phyloP scores from a whole-genome alignment of 2,113 vertebrate genomes.

The Scolopax mira region DNA sequence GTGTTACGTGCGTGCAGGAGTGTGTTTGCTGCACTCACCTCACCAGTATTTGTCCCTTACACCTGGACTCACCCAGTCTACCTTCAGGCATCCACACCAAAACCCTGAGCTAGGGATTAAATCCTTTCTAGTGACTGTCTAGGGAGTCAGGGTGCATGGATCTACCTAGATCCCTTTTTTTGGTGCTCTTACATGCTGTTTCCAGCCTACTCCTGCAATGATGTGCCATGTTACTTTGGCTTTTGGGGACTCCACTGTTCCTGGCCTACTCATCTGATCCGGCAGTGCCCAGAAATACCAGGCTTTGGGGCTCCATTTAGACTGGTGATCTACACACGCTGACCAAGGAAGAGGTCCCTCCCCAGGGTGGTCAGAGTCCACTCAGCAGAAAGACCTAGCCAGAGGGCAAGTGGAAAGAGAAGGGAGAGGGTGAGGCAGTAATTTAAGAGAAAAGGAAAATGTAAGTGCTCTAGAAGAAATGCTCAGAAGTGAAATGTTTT shows the following conservation, averaged over 20 bases:
- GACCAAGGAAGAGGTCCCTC: not conserved
- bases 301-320: not conserved
- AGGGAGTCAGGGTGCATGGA: not conserved
- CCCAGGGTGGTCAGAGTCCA: not conserved
- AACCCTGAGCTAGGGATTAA: not conserved
- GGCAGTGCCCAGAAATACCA: not conserved
- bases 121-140: not conserved
- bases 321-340: not conserved
- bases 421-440: not conserved
- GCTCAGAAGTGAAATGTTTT: not conserved
- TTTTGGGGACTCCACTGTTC: not conserved
- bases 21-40: not conserved
- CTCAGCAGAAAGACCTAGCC: rapidly evolving
- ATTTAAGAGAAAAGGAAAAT: not conserved
- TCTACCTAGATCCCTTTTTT: not conserved
- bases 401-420: not conserved
- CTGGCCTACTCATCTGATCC: not conserved
- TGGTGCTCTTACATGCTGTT: not conserved
- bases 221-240: not conserved
- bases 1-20: not conserved
- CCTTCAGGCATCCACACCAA: not conserved
- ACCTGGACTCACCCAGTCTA: not conserved
- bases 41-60: not conserved
- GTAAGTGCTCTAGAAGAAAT: not conserved
- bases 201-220: not conserved